Base-by-base conservation (phyloP, 2,797 vertebrate genomes). In the Taeniopygia guttata region DNA sequence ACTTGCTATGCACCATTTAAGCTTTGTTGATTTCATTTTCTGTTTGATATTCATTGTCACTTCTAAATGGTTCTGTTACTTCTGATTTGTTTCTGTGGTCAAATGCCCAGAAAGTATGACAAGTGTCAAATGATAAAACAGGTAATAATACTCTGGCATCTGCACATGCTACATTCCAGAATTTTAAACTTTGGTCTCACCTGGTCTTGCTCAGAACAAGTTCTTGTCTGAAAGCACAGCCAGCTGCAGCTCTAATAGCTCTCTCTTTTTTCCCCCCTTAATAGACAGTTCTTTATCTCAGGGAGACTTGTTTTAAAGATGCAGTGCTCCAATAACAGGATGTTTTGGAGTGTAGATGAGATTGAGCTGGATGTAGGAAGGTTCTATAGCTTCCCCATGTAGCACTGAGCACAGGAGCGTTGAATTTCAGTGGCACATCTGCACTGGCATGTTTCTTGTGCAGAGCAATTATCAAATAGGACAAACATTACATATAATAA, bases 381-480 rank as follows among this genome's bases (percentile, higher is more conserved):
- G 18, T 8, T n/a, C 49, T 82, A 55, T 34, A 60, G 5, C 60
- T 86, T 90, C 63, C 36, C 19, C 1, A 0, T 1, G 2, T 36
- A 59, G 32, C 38, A 15, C 25, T 30, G 23, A 82, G 62, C 34
- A 4, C 27, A 38, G 25, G 40, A 74, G 9, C 2, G 0, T 36
- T 69, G 58, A 55, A 78, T 93, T 86, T 83, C 3, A 1, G 48
- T 0, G 0, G 36, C 21, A 22, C 25, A 17, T 70, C 77, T 92
- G 38, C 55, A 17, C 48, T 76, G 49, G 15, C 30, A 15, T 34
- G 49, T 74, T 52, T 93, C 25, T 49, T 49, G 11, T 4, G 16
- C 42, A 60, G 21, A 60, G 63, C 55, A 93, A 74, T 90, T 90
- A 77, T 87, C 64, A 85, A 92, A 85, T 26, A 84, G 74, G 81